phyloP scores from a whole-genome alignment of 2,888 invertebrate genomes.

The Odontocerum albicorne region DNA sequence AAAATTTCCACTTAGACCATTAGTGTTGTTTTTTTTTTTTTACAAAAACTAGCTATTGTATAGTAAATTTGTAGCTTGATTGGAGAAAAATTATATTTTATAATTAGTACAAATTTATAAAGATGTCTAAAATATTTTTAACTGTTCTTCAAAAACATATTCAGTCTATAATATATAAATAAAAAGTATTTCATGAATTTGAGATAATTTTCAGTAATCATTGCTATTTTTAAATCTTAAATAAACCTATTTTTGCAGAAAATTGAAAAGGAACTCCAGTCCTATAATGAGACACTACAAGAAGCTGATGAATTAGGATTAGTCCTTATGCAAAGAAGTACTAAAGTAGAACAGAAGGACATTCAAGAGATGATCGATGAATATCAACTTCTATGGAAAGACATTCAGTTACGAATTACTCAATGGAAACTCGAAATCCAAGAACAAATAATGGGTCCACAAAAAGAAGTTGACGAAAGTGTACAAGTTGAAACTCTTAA shows the following conservation, averaged over 20 bases:
- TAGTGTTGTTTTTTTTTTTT: no score
- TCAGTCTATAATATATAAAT: background rate
- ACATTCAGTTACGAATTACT: conserved; percentile 57
- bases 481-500: conserved; percentile 73
- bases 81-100: no score
- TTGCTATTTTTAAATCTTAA: background rate
- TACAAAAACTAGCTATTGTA: no score
- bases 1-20: no score
- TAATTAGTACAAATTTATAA: no score
- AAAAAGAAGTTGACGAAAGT: conserved; percentile 58
- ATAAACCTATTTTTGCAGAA: conserved; percentile 40
- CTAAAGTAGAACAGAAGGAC: conserved; percentile 56
- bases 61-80: no score
- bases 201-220: background rate
- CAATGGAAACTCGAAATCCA: conserved; percentile 48
- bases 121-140: no score
- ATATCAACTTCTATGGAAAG: conserved; percentile 65
- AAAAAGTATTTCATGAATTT: background rate
- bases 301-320: conserved; percentile 63
- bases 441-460: conserved; percentile 42
- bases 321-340: conserved; percentile 60
- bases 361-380: conserved; percentile 66
- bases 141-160: no score
- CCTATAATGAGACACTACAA: conserved; percentile 54
- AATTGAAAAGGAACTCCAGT: conserved; percentile 60